These are phyloP conservation scores for Loriculus beryllinus DNA, from an alignment of 2,797 vertebrate species.

Conservation along the genomic window DNA sequence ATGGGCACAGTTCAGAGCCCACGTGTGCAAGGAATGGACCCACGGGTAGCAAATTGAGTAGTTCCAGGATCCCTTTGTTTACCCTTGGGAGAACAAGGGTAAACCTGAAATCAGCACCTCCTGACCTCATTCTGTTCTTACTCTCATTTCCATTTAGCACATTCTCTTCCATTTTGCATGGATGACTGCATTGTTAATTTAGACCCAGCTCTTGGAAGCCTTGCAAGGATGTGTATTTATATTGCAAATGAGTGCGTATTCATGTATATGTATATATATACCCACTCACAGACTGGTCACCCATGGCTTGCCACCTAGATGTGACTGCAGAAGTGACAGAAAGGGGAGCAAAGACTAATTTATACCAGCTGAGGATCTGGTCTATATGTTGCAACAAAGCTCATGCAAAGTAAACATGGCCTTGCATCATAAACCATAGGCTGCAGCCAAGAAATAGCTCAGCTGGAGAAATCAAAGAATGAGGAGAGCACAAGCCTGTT, in stretches of 20 bases:
- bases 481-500: conserved; percentile 41
- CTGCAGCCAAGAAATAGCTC: conserved; percentile 37
- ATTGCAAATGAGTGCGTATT: background rate
- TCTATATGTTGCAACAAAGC: background rate
- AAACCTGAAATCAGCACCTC: background rate
- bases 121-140: background rate
- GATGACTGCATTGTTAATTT: background rate
- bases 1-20: background rate
- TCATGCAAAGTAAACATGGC: background rate
- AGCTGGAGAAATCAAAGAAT: background rate
- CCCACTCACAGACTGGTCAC: background rate
- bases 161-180: background rate
- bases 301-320: background rate
- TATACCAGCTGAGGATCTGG: background rate
- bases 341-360: background rate
- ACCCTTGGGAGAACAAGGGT: background rate
- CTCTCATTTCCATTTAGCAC: background rate
- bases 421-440: conserved; percentile 25
- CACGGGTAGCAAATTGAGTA: accelerated
- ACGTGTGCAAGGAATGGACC: accelerated
- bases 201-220: background rate
- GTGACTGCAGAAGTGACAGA: background rate
- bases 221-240: background rate
- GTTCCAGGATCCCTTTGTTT: background rate
- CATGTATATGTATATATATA: accelerated